Percentiles rank a stretch among this genome's conserved stretches.
phyloP scores from a whole-genome alignment of 2,797 vertebrate genomes.

The Sebastes matsubarae region DNA sequence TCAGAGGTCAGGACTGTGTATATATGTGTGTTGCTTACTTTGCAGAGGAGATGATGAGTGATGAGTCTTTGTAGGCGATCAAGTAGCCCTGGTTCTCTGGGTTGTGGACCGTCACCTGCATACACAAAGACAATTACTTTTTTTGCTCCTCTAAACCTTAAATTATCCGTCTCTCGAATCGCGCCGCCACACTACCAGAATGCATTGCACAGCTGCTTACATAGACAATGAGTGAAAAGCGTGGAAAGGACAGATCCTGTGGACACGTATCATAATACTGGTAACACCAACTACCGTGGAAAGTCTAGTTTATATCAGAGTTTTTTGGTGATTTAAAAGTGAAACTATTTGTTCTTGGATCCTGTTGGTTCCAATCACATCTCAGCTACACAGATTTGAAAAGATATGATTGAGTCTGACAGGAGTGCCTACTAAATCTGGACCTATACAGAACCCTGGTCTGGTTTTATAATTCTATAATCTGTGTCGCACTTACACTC shows the following conservation, averaged over 20 bases:
- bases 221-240: too few species aligned
- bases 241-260: too few species aligned
- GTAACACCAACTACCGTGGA: too few species aligned
- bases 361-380: not conserved
- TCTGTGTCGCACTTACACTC: conserved; percentile 85
- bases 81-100: conserved; percentile 97
- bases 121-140: not conserved
- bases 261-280: too few species aligned
- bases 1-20: not conserved
- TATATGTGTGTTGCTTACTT: conserved; percentile 84
- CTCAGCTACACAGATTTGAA: not conserved
- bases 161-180: not conserved
- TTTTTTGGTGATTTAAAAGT: not conserved
- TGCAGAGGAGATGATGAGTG: conserved; percentile 94
- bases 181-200: too few species aligned
- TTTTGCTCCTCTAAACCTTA: too few species aligned
- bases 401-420: not conserved
- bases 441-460: too few species aligned
- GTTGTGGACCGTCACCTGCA: conserved; percentile 95
- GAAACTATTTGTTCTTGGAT: not conserved
- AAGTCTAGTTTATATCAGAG: too few species aligned
- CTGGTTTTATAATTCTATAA: not conserved
- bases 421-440: too few species aligned
- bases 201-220: too few species aligned
- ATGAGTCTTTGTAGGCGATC: conserved; percentile 98